phyloP scores from a whole-genome alignment of 2,888 invertebrate genomes.

The Diarsia dahlii region DNA sequence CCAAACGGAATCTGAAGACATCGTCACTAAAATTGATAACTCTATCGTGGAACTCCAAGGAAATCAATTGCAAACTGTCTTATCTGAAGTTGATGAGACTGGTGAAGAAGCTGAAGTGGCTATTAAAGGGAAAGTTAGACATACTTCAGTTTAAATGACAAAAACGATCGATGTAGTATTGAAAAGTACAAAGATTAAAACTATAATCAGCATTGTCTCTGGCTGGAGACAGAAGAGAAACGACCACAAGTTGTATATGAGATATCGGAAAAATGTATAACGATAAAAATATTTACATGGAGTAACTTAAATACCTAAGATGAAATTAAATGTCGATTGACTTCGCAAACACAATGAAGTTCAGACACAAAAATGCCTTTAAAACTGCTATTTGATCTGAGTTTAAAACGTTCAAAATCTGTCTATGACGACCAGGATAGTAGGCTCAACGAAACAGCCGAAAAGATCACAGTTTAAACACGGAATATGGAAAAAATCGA shows the following conservation, averaged over 20 bases:
- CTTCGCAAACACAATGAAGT: background rate
- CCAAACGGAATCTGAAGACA: conserved; percentile 65
- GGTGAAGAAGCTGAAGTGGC: conserved; percentile 26
- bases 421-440: background rate
- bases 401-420: background rate
- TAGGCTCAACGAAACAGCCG: background rate
- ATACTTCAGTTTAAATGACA: conserved; percentile 44
- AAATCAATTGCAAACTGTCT: background rate
- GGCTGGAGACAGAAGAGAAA: background rate
- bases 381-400: background rate
- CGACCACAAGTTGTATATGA: background rate
- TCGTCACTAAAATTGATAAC: conserved; percentile 63
- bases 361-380: background rate
- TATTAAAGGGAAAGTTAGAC: conserved; percentile 33
- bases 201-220: background rate
- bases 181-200: conserved; percentile 12
- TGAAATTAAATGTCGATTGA: background rate
- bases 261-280: background rate
- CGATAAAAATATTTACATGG: background rate
- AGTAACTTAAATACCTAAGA: background rate
- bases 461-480: background rate
- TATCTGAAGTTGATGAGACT: conserved; percentile 42
- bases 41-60: conserved; percentile 17
- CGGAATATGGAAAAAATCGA: background rate
- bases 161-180: background rate